Base-by-base conservation (phyloP, 2,113 vertebrate genomes). In the Rhynchomys soricoides region DNA sequence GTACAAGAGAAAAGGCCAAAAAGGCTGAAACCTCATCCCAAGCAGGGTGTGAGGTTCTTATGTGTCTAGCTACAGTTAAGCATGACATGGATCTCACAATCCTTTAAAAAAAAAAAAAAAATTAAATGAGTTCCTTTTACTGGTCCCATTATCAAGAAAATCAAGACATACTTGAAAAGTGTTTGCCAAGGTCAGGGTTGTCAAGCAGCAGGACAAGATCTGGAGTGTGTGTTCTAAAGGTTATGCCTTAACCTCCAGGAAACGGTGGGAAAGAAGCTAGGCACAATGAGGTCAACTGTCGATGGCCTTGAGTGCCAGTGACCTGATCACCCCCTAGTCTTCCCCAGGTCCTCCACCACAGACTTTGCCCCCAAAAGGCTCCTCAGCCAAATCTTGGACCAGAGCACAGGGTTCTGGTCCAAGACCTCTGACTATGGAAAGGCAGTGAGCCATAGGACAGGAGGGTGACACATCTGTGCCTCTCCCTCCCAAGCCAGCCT, bases 61-160 rank as follows among this genome's bases (percentile, higher is more conserved):
- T 43, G 13, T 29, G 16, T 1, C 7, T 43, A 62, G 57, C 81
- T 43, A 83, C 24, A 83, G n/a, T 85, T 85, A 85, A 62, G 43
- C n/a, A 62, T 9, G 57, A 83, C 55, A 83, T 26, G 15, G 19
- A 12, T 74, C 37, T 73, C 48, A 89, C 59, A 57, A 94, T 40
- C 40, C 29, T 93, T 89, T n/a, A n/a, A n/a, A n/a, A n/a, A n/a
- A n/a, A n/a, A n/a, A n/a, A n/a, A n/a, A n/a, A 92, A 62, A 71
- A 34, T 73, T 17, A 62, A 89, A 0, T 3, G 40, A 88, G n/a
- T 83, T 94, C 57, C 74, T 97, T 64, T 91, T 78, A 68, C 0
- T 86, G 81, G 68, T 94, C 64, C 48, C 78, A 89, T 29, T 91
- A 91, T 82, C 22, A 26, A 90, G n/a, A 29, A 96, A 91, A 94